Conservation (phyloP, 1,140 invertebrate species). For the Monochamus saltuarius region DNA sequence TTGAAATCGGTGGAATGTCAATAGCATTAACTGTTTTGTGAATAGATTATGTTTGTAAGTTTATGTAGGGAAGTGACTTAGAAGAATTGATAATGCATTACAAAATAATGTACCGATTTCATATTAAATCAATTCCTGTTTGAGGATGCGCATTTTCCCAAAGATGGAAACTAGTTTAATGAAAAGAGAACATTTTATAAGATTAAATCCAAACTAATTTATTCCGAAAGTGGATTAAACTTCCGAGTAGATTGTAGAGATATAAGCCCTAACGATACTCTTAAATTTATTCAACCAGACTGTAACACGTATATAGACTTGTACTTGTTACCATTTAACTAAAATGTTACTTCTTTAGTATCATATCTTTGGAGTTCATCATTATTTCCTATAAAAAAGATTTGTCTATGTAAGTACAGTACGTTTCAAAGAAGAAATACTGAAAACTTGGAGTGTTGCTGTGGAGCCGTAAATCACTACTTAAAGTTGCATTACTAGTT, state of each 20-base stretch:
- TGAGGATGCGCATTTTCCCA: conserved; percentile 15
- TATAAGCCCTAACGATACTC: conserved; percentile 25
- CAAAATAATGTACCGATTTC: conserved; percentile 6
- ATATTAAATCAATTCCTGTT: conserved; percentile 14
- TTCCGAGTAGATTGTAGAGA: conserved; percentile 30
- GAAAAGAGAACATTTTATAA: conserved; percentile 14
- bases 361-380: background rate
- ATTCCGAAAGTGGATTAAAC: conserved; percentile 31
- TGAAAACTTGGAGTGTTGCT: too few species aligned
- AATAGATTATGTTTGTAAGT: too few species aligned
- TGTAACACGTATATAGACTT: conserved; percentile 15
- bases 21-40: too few species aligned
- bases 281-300: conserved; percentile 25
- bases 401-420: too few species aligned
- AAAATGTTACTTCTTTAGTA: background rate
- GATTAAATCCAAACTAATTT: conserved; percentile 31
- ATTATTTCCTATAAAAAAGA: background rate
- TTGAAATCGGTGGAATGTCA: too few species aligned
- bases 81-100: background rate
- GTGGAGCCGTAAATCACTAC: too few species aligned
- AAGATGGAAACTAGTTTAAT: conserved; percentile 27
- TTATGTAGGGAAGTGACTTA: too few species aligned
- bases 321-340: conserved; percentile 13
- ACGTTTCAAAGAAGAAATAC: too few species aligned
- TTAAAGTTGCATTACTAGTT: too few species aligned